These are phyloP conservation scores for Alfaro cultratus DNA, from an alignment of 2,797 vertebrate genomes.

Conservation along the genomic window DNA sequence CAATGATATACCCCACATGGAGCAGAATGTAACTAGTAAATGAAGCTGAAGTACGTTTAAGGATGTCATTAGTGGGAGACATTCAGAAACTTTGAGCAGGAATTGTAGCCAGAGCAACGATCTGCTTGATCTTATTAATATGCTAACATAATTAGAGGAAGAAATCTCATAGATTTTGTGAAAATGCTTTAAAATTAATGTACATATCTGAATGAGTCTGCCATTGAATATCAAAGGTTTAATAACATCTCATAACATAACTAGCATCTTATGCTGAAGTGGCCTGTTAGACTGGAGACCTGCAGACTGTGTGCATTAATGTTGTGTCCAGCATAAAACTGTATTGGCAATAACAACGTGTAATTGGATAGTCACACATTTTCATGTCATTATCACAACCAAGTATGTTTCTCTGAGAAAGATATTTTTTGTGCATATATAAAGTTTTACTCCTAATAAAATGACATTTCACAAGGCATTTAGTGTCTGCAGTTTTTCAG, in stretches of 20 bases:
- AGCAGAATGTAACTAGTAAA: not conserved
- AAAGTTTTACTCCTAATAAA: not conserved
- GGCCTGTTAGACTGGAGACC: too few species aligned
- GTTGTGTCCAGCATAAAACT: not conserved
- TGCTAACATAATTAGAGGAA: too few species aligned
- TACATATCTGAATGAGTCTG: too few species aligned
- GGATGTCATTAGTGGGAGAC: not conserved
- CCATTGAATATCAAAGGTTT: too few species aligned
- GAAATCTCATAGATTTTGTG: too few species aligned
- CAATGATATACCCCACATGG: too few species aligned
- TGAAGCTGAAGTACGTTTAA: too few species aligned
- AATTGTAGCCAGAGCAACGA: not conserved
- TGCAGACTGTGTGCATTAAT: not conserved
- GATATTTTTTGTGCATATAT: too few species aligned
- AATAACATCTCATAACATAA: not conserved
- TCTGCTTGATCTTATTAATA: too few species aligned
- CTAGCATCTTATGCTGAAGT: not conserved
- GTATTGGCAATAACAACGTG: not conserved
- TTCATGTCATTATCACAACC: not conserved
- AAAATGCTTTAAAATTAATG: too few species aligned
- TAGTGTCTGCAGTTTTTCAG: not conserved
- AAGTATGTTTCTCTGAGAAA: not conserved
- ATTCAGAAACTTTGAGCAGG: not conserved
- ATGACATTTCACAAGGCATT: not conserved
- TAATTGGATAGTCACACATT: not conserved